These are phyloP conservation scores for Conops quadrifasciatus DNA, from an alignment of 2,888 invertebrate genomes.

Conservation along the genomic window DNA sequence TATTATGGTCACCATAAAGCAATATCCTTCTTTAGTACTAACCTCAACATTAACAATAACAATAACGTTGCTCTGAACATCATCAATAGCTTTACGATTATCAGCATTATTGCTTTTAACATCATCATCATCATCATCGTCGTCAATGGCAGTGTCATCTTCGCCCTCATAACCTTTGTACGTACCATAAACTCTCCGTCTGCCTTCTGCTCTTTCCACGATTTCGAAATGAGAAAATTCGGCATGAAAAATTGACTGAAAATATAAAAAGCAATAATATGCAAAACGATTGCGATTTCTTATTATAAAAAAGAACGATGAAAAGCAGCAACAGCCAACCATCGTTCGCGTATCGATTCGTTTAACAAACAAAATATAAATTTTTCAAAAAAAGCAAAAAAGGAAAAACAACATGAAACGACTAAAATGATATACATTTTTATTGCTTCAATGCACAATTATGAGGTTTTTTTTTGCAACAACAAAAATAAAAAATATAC, in stretches of 20 bases:
- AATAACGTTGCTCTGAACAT: not conserved
- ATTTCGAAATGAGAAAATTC: not conserved
- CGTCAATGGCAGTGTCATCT: not conserved
- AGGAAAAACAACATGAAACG: not conserved
- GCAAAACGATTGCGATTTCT: constrained; percentile 28
- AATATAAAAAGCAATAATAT: constrained; percentile 24
- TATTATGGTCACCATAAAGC: not conserved
- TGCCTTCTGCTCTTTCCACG: not conserved
- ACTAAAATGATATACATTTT: not conserved
- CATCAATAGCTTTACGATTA: no score
- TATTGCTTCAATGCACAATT: not conserved
- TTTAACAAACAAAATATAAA: constrained; percentile 2
- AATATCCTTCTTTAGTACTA: not conserved
- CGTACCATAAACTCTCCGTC: not conserved
- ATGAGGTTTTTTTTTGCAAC: not conserved
- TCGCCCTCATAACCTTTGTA: not conserved
- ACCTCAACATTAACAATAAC: not conserved
- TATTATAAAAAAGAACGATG: constrained; percentile 22
- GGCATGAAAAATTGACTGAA: not conserved
- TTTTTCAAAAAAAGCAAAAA: constrained; percentile 8
- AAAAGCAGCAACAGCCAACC: not conserved
- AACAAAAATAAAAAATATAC: not conserved
- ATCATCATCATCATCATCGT: not conserved
- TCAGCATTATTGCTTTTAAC: no score
- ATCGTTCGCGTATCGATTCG: not conserved